Evolutionary conservation across 2,888 invertebrate genomes (phyloP), one percentile per base, ranked within the genome.

Genomic region (Metellina segmentata): DNA sequence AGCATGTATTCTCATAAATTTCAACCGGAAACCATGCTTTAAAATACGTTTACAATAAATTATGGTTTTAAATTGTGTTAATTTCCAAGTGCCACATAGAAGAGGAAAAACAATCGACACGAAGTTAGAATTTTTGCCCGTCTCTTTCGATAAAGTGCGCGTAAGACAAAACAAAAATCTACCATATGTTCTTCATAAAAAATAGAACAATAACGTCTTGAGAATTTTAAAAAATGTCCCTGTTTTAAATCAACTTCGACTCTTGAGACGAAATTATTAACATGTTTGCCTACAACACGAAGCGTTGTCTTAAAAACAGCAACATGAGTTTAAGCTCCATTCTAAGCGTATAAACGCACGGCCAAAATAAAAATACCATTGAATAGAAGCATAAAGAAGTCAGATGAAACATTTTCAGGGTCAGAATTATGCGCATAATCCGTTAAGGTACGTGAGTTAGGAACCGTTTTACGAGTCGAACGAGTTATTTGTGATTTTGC

Each of bases 391-490:
- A 91, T 91, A 91, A 91, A 91, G 91, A 75, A 91, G 87, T 86
- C 91, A 87, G 70, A 72, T 71, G 77, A 61, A 91, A 86, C 78
- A 90, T 91, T 87, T 91, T 87, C 86, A 71, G 85, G 49, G 82
- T n/a, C 91, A 85, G 53, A 91, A 91, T 82, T 91, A 91, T 91
- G 91, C 82, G 82, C 91, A 91, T 91, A 91, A 91, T 91, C 53
- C 77, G 91, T 87, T 91, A 82, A 91, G 91, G 82, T 91, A 91
- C 91, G 91, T 81, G 91, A 91, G 86, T 81, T 75, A 75, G 87
- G 81, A 71, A 78, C 81, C 87, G 86, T 74, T 91, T 91, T 91
- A 91, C 82, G 91, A 91, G 75, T 82, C 86, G 87, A 91, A 87
- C 91, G 91, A 91, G 91, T 91, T 91, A 91, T 91, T 91, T 91